Evolutionary conservation across 2,797 vertebrate species (phyloP).

Genomic region (Mormyrus hasselquistii): DNA sequence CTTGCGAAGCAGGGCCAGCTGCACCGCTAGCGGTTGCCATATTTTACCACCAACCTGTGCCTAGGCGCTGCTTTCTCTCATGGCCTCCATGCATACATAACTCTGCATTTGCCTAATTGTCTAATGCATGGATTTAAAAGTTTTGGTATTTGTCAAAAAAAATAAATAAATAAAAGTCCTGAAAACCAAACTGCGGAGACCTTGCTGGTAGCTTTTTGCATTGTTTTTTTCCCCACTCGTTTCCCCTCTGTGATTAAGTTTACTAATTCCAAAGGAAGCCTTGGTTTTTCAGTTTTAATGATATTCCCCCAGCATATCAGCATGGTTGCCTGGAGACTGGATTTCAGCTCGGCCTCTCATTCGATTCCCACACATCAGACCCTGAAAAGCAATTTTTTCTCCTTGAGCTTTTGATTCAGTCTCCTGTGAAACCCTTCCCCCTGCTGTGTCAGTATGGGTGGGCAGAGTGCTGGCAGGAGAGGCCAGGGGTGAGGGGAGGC

Average conservation of each 20-base stretch:
- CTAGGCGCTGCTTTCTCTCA: constrained; percentile 52
- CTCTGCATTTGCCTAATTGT: neutral
- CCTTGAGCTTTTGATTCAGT: constrained; percentile 95
- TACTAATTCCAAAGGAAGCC: constrained; percentile 80
- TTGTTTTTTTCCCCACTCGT: constrained; percentile 22
- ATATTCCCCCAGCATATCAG: constrained; percentile 95
- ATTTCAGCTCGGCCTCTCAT: constrained; percentile 98
- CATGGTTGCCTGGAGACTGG: constrained; percentile 97
- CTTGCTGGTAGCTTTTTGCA: constrained; percentile 13
- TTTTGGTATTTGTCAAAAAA: neutral
- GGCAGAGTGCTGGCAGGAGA: constrained; percentile 80
- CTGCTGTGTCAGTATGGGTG: constrained; percentile 96
- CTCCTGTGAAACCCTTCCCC: constrained; percentile 96
- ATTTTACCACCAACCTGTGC: constrained; percentile 77
- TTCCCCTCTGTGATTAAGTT: constrained; percentile 63
- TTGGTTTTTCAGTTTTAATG: constrained; percentile 97
- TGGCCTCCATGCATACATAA: neutral
- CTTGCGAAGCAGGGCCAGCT: constrained; percentile 98
- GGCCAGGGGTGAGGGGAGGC: constrained; percentile 75
- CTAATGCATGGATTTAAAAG: neutral
- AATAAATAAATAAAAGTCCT: constrained; percentile 4
- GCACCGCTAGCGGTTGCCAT: constrained; percentile 82
- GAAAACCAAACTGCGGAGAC: neutral
- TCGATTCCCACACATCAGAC: constrained; percentile 99
- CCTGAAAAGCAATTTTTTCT: constrained; percentile 97